Evolutionary conservation across 1,140 invertebrate genomes (phyloP), one percentile per base, ranked within the genome.

Genomic region (Neodiprion virginianus): DNA sequence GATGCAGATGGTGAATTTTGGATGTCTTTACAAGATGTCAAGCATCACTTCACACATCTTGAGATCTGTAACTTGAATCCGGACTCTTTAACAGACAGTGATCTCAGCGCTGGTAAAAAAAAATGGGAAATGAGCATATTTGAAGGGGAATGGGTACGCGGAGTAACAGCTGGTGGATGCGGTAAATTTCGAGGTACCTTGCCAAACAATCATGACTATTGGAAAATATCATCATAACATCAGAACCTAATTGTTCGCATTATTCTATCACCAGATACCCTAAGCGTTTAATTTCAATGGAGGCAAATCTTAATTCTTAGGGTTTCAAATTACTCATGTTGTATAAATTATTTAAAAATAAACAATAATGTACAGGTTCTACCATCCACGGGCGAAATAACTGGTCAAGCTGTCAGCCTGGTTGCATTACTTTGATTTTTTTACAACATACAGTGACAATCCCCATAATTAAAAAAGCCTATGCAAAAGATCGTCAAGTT

Each of bases 1-100:
- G 96, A 97, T 78, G 91, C 95, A 67, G 98, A 99, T 85, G 98
- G 98, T 61, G 98, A 99, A 89, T 99, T 99, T 88, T 99, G 98
- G 98, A 97, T 97, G 94, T 94, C 95, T 0, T 96, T 93, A 82
- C 93, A 94, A 80, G 96, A 97, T 83, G 96, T 96, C 77, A 86
- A 92, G 7, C 90, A 88, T n/a, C 91, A 93, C 79, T 96, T 96
- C 75, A 91, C 91, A 21, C 91, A 93, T 83, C 88, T 99, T 74
- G 98, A 99, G 88, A 97, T 99, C 81, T 99, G 98, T 87, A 98
- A 99, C 86, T 93, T 99, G 85, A 97, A 95, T 81, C 97, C 98
- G 0, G 97, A 99, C 81, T 96, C 96, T 0, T 87, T 98, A 78
- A 93, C 94, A 61, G 95, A 96, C 23, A 93, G 94, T 21, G 93